A percentile compares a stretch with the other conserved stretches of the same genome.
Conservation (phyloP, 1,140 invertebrate genomes). For the Zelostemma sp. region DNA sequence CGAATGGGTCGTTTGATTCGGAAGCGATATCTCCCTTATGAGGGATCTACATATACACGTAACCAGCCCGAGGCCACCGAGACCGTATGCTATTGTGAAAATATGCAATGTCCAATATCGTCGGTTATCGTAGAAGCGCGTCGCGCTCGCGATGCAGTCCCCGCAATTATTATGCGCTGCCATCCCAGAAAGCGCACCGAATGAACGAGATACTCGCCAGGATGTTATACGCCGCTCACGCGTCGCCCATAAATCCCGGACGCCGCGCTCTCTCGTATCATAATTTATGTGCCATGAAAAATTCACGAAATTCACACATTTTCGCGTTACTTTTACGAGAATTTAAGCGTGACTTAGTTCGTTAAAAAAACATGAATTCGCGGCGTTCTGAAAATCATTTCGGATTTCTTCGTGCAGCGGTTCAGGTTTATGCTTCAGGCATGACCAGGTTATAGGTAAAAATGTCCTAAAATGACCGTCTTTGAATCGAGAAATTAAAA, state of each 20-base stretch:
- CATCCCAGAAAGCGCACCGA: conserved; percentile 40
- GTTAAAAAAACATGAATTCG: no score
- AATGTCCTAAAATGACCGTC: no score
- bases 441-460: no score
- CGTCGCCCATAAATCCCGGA: conserved; percentile 26
- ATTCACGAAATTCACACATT: conserved; percentile 34
- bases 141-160: conserved; percentile 30
- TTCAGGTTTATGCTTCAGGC: no score
- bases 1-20: conserved; percentile 70
- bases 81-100: conserved; percentile 56
- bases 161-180: conserved; percentile 45
- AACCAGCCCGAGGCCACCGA: conserved; percentile 52
- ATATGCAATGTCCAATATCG: conserved; percentile 63
- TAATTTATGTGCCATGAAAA: conserved; percentile 36
- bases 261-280: conserved; percentile 13
- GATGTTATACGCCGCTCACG: conserved; percentile 32
- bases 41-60: conserved; percentile 60
- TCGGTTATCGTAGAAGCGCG: conserved; percentile 46
- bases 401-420: no score
- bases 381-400: no score
- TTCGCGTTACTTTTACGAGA: conserved; percentile 18
- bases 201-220: conserved; percentile 40
- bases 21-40: conserved; percentile 68
- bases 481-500: no score
- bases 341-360: neutral